phyloP scores from a whole-genome alignment of 2,113 vertebrate species.

The Natator depressus region DNA sequence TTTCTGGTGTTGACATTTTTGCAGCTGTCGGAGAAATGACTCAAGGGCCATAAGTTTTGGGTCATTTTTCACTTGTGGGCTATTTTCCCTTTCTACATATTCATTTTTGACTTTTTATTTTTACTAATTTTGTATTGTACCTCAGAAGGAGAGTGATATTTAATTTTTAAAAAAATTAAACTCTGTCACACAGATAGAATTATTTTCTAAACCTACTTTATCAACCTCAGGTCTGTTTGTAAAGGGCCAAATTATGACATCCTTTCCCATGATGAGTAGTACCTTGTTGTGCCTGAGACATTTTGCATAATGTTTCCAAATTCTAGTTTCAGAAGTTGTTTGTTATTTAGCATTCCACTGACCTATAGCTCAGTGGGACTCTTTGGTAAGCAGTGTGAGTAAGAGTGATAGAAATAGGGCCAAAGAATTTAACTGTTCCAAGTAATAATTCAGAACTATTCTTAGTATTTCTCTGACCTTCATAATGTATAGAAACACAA shows the following conservation, averaged over 20 bases:
- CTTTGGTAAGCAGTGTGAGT: neutral
- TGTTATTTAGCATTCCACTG: neutral
- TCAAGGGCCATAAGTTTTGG: slow-evolving; percentile 17
- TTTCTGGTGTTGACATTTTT: slow-evolving; percentile 57
- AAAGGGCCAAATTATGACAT: neutral
- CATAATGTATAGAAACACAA: neutral
- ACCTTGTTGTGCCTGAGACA: neutral
- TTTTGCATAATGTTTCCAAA: neutral
- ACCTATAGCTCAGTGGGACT: neutral
- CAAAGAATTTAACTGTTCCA: neutral
- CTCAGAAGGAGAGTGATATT: slow-evolving; percentile 9
- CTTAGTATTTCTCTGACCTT: slow-evolving; percentile 33
- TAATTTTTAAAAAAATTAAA: slow-evolving; percentile 37
- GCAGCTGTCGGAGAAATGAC: slow-evolving; percentile 43
- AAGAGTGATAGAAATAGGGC: neutral
- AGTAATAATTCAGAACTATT: neutral
- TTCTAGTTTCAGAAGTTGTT: neutral
- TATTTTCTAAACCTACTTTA: neutral
- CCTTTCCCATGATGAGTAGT: neutral
- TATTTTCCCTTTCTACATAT: slow-evolving; percentile 25
- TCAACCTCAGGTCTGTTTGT: neutral
- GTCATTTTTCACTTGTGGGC: slow-evolving; percentile 49
- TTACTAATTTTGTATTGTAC: slow-evolving; percentile 48
- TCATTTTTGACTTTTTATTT: slow-evolving; percentile 54
- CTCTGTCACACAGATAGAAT: neutral